A percentile compares a stretch with the other conserved stretches of the same genome.
Conservation (phyloP, 2,888 invertebrate species). For the Unio pictorum region DNA sequence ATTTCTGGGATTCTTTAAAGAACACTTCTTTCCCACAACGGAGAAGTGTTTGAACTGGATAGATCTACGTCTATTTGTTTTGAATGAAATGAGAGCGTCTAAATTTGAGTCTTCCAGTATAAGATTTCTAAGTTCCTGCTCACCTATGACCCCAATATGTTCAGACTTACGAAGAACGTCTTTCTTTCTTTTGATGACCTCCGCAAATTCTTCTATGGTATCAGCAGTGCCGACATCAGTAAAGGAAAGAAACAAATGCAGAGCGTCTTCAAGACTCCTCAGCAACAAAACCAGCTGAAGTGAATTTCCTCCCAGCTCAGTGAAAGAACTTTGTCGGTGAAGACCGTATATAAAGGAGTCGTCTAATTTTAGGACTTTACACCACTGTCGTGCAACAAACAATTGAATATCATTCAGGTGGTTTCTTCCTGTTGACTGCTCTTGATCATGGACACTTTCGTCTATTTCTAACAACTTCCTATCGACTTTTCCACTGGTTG, state of each 20-base stretch:
- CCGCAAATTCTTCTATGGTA: conserved; percentile 47
- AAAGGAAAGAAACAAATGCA: conserved; percentile 38
- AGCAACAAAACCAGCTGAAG: conserved; percentile 47
- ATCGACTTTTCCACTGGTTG: conserved; percentile 49
- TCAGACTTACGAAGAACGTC: conserved; percentile 25
- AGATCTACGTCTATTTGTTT: conserved; percentile 28
- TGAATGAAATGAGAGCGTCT: conserved; percentile 18
- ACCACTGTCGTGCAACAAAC: conserved; percentile 42
- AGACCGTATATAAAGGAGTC: conserved; percentile 36
- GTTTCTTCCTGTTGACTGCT: conserved; percentile 23
- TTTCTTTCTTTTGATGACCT: conserved; percentile 35
- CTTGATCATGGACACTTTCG: conserved; percentile 37
- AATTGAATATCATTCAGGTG: conserved; percentile 48
- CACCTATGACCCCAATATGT: conserved; percentile 15
- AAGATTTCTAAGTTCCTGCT: conserved; percentile 29
- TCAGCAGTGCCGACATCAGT: conserved; percentile 46
- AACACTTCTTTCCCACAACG: conserved; percentile 13
- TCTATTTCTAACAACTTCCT: conserved; percentile 40
- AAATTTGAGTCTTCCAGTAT: conserved; percentile 42
- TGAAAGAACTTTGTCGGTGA: conserved; percentile 48
- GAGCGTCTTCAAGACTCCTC: conserved; percentile 39
- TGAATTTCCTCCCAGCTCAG: conserved; percentile 58
- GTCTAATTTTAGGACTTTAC: conserved; percentile 40
- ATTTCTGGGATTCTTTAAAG: conserved; percentile 33
- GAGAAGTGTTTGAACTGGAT: conserved; percentile 29